Evolutionary conservation across 2,797 vertebrate genomes (phyloP), one percentile per base, ranked within the genome.

Genomic region (Graptemys geographica): DNA sequence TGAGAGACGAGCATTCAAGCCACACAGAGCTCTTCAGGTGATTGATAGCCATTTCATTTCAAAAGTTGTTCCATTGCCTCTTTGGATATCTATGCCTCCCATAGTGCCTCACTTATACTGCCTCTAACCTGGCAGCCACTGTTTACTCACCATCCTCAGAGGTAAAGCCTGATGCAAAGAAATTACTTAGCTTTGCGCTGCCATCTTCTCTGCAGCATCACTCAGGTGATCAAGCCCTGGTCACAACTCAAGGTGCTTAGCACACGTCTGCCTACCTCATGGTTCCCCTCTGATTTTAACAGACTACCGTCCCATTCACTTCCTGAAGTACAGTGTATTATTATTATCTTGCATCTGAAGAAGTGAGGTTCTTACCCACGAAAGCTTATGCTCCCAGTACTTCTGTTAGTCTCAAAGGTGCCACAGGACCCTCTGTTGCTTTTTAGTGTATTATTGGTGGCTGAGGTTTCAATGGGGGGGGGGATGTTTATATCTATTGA

Each of bases 401-500:
- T 3, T 37, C 4, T 37, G 37, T 37, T 37, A 37, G 37, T 37
- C 37, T 37, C 37, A 3, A 37, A 37, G 37, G 37, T 37, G 37
- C 37, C 37, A 37, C 37, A n/a, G n/a, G n/a, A n/a, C n/a, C n/a
- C n/a, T n/a, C n/a, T n/a, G n/a, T n/a, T n/a, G n/a, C n/a, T n/a
- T n/a, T 37, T 37, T 37, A 41, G 41, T 41, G 41, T 41, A 55
- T 15, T 33, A 19, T 56, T 49, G 69, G 27, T 16, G 79, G 47
- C 33, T 37, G 53, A 55, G 47, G 62, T 47, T 41, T 88, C 25
- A 2, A 2, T 44, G 44, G 8, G 27, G 0, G 0, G 69, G 1
- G 31, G 31, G 47, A 2, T n/a, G 0, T 13, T 8, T 0, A 4
- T 0, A 1, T 52, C 59, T 62, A 15, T 62, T 33, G 28, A 31